These are phyloP conservation scores for Lasioglossum baleicum DNA, from an alignment of 1,140 invertebrate species.

Conservation along the genomic window DNA sequence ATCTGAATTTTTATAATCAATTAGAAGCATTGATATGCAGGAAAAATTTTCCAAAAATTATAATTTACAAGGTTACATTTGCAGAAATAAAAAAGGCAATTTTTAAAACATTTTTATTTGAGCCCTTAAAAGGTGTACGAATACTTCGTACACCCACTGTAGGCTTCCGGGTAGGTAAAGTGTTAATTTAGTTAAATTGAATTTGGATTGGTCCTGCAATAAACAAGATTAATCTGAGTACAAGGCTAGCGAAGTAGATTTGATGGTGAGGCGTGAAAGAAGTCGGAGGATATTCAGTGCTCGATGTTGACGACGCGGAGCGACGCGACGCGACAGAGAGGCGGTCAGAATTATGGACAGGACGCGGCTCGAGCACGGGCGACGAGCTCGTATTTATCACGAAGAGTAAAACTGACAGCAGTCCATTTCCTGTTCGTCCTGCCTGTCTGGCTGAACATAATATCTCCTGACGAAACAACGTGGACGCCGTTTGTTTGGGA, in stretches of 20 bases:
- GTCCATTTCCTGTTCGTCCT: constrained; percentile 79
- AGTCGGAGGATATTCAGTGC: constrained; percentile 15
- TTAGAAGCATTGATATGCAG: too few relatives aligned
- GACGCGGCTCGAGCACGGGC: constrained; percentile 15
- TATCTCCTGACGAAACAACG: constrained; percentile 78
- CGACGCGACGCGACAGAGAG: constrained; percentile 32
- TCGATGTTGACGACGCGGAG: constrained; percentile 13
- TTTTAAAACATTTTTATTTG: too few relatives aligned
- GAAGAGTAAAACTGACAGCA: constrained; percentile 79
- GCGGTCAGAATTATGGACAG: constrained; percentile 52
- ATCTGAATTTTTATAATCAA: too few relatives aligned
- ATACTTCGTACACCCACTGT: too few relatives aligned
- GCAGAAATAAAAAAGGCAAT: too few relatives aligned
- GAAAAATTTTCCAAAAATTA: too few relatives aligned
- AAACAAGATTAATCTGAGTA: too few relatives aligned
- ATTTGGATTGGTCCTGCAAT: too few relatives aligned
- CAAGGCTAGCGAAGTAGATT: not conserved
- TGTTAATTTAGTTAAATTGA: too few relatives aligned
- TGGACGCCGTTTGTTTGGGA: constrained; percentile 79
- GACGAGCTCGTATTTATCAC: constrained; percentile 74
- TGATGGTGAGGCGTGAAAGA: not conserved
- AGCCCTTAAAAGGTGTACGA: too few relatives aligned
- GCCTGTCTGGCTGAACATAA: constrained; percentile 76
- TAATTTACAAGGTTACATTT: too few relatives aligned
- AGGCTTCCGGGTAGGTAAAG: too few relatives aligned